Evolutionary conservation across 2,797 vertebrate genomes (phyloP).

Genomic region (Phoebastria nigripes): DNA sequence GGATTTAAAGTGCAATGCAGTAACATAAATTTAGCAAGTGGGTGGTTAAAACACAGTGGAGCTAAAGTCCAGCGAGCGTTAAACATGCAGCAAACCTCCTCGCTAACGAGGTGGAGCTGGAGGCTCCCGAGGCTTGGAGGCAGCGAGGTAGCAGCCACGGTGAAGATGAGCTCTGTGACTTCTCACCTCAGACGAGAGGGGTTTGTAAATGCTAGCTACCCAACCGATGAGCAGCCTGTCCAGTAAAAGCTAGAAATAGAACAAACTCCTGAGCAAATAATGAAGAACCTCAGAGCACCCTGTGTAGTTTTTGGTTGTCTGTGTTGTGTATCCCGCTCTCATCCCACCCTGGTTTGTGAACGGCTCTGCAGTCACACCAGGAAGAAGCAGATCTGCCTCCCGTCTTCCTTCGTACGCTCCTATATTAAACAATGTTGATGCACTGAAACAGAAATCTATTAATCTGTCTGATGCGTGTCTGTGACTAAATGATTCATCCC

Average conservation of each 20-base stretch:
- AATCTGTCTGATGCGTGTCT: no score
- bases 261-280: not conserved
- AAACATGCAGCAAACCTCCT: not conserved
- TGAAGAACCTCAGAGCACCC: not conserved
- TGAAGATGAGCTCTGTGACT: not conserved
- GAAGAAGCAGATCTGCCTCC: not conserved
- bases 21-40: slow-evolving; percentile 8
- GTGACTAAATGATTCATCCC: not conserved
- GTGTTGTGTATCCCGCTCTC: not conserved
- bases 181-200: not conserved
- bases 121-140: not conserved
- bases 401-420: not conserved
- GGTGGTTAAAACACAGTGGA: slow-evolving; percentile 18
- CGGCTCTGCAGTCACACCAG: not conserved
- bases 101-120: not conserved
- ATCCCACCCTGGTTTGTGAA: not conserved
- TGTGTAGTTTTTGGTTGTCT: accelerated
- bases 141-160: not conserved
- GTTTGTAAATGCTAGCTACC: not conserved
- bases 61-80: not conserved
- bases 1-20: not conserved
- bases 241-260: not conserved
- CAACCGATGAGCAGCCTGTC: not conserved
- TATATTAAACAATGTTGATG: accelerated
- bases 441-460: no score